These are phyloP conservation scores for Ornithorhynchus anatinus DNA, from an alignment of 2,113 vertebrate genomes.

Conservation along the genomic window DNA sequence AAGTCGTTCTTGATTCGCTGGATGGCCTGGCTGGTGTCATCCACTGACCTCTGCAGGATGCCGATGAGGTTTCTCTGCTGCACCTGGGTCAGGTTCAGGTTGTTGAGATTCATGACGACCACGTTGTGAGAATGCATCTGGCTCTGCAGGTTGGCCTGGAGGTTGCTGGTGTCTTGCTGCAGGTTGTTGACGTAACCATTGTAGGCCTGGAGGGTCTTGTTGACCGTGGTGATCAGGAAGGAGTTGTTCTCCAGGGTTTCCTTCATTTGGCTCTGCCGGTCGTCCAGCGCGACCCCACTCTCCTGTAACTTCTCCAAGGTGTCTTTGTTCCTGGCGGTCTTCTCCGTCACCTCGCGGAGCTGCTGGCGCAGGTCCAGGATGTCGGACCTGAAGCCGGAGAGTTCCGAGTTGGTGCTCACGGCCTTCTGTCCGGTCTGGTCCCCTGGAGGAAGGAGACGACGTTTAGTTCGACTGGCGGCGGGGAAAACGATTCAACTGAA, in stretches of 20 bases:
- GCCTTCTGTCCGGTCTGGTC: conserved; percentile 89
- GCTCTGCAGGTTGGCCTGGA: conserved; percentile 85
- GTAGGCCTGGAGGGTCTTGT: conserved; percentile 87
- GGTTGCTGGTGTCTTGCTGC: conserved; percentile 81
- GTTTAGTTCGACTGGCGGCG: not conserved
- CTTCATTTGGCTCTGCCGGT: conserved; percentile 85
- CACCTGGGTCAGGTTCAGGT: conserved; percentile 89
- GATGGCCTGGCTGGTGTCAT: conserved; percentile 84
- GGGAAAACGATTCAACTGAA: not conserved
- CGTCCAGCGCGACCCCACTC: conserved; percentile 79
- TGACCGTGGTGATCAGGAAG: conserved; percentile 82
- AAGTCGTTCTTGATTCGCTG: conserved; percentile 88
- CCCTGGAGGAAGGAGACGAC: conserved; percentile 67
- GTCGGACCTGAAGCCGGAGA: conserved; percentile 88
- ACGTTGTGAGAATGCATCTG: conserved; percentile 84
- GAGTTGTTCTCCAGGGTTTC: conserved; percentile 83
- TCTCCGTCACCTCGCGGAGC: conserved; percentile 84
- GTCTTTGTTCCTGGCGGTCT: conserved; percentile 84
- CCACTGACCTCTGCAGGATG: conserved; percentile 85
- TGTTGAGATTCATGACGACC: conserved; percentile 82
- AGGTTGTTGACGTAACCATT: conserved; percentile 81
- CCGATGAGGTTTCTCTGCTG: conserved; percentile 85
- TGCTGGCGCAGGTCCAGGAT: conserved; percentile 86
- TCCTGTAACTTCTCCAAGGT: conserved; percentile 86
- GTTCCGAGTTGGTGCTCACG: conserved; percentile 87